Percentiles rank a stretch among this genome's conserved stretches.
Conservation (phyloP, 2,888 invertebrate species). For the Blera fallax region DNA sequence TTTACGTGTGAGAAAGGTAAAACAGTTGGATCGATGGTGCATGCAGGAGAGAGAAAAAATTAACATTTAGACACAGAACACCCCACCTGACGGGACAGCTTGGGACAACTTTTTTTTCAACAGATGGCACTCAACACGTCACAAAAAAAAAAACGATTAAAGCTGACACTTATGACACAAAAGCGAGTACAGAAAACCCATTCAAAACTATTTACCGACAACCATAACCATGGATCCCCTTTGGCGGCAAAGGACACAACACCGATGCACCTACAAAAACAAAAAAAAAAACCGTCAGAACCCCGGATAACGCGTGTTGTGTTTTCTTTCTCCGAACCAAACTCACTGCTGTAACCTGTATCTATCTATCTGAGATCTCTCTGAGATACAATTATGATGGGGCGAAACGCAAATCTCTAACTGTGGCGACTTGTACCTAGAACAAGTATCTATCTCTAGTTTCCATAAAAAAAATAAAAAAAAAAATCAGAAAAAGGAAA, state of each 20-base stretch:
- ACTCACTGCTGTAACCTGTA: conserved; percentile 7
- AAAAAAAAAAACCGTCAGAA: neutral
- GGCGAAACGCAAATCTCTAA: conserved; percentile 31
- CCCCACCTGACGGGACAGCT: neutral
- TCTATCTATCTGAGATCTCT: conserved; percentile 13
- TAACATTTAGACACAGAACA: conserved; percentile 32
- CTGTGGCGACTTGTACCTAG: conserved; percentile 11
- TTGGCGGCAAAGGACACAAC: conserved; percentile 1
- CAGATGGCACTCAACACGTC: neutral
- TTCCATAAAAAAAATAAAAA: conserved; percentile 39
- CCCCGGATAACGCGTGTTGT: neutral
- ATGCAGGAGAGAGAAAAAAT: conserved; percentile 32
- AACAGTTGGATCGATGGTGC: conserved; percentile 42
- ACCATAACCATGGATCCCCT: conserved; percentile 11
- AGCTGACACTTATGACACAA: neutral
- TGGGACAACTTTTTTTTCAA: neutral
- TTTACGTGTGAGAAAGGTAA: conserved; percentile 60
- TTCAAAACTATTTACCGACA: conserved; percentile 34
- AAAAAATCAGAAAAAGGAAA: conserved; percentile 31
- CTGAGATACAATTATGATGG: conserved; percentile 24
- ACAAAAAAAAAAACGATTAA: neutral
- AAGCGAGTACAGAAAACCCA: neutral
- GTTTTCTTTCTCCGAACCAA: neutral
- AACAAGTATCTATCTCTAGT: conserved; percentile 53
- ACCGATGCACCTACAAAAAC: neutral